phyloP scores from a whole-genome alignment of 2,797 vertebrate species.

The Morelia viridis region DNA sequence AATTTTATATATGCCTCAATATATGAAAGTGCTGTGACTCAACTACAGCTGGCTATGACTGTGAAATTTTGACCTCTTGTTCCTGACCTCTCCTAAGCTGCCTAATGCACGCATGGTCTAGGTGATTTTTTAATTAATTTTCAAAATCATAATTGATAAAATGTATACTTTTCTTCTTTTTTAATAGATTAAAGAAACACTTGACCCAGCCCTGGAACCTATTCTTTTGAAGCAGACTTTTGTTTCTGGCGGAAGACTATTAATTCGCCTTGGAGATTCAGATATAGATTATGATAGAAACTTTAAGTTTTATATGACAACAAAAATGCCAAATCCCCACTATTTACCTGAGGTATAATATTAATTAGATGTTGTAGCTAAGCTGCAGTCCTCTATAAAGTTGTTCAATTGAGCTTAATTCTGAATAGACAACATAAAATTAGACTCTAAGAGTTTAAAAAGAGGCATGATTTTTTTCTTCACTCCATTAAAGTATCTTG shows the following conservation, averaged over 20 bases:
- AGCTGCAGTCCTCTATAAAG: not conserved
- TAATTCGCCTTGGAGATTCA: constrained; percentile 86
- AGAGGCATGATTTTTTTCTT: not conserved
- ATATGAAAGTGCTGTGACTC: not conserved
- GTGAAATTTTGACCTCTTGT: not conserved
- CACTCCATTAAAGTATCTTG: not conserved
- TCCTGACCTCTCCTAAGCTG: not conserved
- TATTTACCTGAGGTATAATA: constrained; percentile 85
- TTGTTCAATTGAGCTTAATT: not conserved
- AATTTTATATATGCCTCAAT: not conserved
- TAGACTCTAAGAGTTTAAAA: not conserved
- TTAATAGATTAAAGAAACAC: constrained; percentile 80
- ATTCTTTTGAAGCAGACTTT: constrained; percentile 87
- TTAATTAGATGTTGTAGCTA: not conserved
- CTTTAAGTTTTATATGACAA: constrained; percentile 90
- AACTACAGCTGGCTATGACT: not conserved
- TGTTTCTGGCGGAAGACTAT: constrained; percentile 77
- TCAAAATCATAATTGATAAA: not conserved
- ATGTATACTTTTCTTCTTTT: constrained; percentile 1
- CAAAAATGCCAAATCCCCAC: constrained; percentile 89
- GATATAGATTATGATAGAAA: constrained; percentile 88
- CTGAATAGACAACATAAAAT: not conserved
- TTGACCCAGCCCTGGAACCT: constrained; percentile 86
- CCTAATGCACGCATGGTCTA: not conserved
- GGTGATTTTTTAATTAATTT: not conserved